Base-by-base conservation (phyloP, 2,888 invertebrate genomes). In the Lymantria dispar region DNA sequence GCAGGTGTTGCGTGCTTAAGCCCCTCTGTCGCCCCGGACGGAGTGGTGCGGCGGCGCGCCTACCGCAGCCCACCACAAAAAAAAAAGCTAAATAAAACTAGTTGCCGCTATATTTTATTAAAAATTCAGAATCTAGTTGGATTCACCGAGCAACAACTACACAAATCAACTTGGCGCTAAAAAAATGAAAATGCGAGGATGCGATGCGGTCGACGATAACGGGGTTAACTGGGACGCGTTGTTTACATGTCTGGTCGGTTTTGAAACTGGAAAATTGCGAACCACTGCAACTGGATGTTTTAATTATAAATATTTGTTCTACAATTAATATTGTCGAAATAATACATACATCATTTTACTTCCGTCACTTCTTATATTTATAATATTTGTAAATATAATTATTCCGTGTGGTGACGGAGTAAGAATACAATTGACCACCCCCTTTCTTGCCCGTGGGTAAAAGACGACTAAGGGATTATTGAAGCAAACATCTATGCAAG, bases 181-280 rank as follows among this genome's bases (percentile, higher is more conserved):
- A 77, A 78, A 78, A 78, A 69, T 72, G 64, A 68, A 68, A 76
- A 64, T 60, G 63, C 62, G 62, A 64, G 71, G 66, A 70, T 70
- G 65, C 75, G 68, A 70, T 70, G 72, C 72, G 70, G 76, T 73
- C 71, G 65, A 70, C 71, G 65, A 71, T 76, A 78, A 79, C 73
- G 70, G 74, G 80, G 82, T 80, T 80, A 80, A 81, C 78, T 75
- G 76, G 70, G 71, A 72, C 70, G 72, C 74, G 78, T 80, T 82
- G 83, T 85, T 85, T 83, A 80, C 78, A 77, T 76, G 74, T 74
- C 76, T 66, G 71, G 70, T 71, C 68, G 70, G 65, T 70, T 76
- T 72, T 70, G 70, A 58, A 72, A 69, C 64, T 56, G 58, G 68
- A 67, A 62, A 65, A 68, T 67, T 64, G 63, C 66, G 56, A 60